phyloP scores from a whole-genome alignment of 2,888 invertebrate genomes.

The Orthonevra nobilis region DNA sequence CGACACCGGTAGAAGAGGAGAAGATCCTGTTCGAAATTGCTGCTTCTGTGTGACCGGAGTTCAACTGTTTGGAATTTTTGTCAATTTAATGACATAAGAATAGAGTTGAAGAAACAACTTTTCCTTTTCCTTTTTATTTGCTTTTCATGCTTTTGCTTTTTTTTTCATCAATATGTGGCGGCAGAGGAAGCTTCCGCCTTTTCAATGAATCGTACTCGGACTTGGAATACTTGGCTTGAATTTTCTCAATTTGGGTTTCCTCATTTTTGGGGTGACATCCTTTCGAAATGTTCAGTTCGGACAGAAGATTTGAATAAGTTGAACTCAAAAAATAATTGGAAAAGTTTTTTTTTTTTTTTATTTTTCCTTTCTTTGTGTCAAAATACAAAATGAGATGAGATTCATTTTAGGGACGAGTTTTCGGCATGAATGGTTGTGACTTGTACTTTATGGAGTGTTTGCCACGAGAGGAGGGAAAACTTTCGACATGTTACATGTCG shows the following conservation, averaged over 20 bases:
- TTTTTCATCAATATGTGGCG: not conserved
- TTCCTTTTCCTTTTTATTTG: no score
- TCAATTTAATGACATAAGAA: constrained; percentile 53
- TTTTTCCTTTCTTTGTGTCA: no score
- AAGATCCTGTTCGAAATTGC: constrained; percentile 26
- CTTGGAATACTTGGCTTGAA: constrained; percentile 19
- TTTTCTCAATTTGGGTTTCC: constrained; percentile 27
- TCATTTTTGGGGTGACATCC: constrained; percentile 21
- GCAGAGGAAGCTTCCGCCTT: constrained; percentile 11
- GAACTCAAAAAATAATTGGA: constrained; percentile 56
- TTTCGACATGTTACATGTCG: constrained; percentile 43
- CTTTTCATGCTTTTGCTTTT: no score
- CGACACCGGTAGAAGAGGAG: not conserved
- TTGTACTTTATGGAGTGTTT: constrained; percentile 33
- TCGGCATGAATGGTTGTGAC: not conserved
- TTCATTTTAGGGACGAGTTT: constrained; percentile 20
- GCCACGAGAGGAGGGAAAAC: constrained; percentile 20
- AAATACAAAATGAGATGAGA: not conserved
- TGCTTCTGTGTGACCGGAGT: constrained; percentile 38
- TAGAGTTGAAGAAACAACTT: constrained; percentile 17
- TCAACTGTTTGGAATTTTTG: constrained; percentile 37
- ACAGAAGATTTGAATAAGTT: constrained; percentile 62
- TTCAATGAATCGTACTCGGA: constrained; percentile 16
- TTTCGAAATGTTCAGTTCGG: constrained; percentile 20
- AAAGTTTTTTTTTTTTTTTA: constrained; percentile 51